Percentiles rank a stretch among this genome's conserved stretches.
These are phyloP conservation scores for Polydrusus cervinus DNA, from an alignment of 2,888 invertebrate genomes.

Conservation along the genomic window DNA sequence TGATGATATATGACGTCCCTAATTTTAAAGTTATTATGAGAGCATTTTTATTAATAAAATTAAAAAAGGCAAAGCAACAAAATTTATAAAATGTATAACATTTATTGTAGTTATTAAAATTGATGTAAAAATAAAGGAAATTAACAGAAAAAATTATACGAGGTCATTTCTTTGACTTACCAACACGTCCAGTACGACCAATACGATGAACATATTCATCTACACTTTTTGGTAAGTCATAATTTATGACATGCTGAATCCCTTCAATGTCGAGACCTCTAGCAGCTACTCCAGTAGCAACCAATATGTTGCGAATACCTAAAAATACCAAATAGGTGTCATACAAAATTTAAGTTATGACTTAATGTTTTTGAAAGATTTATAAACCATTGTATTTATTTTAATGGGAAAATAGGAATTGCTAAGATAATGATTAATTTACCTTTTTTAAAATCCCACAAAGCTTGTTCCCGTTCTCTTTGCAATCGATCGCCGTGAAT, in stretches of 20 bases:
- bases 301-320: slow-evolving; percentile 81
- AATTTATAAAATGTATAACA: no score
- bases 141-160: no score
- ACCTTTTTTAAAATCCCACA: slow-evolving; percentile 70
- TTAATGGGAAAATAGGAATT: no score
- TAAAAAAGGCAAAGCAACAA: no score
- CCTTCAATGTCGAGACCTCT: slow-evolving; percentile 93
- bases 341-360: no score
- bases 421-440: background rate
- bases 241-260: slow-evolving; percentile 92
- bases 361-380: no score
- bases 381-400: background rate
- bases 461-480: slow-evolving; percentile 79
- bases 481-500: slow-evolving; percentile 86
- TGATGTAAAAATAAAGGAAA: background rate
- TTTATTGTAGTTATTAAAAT: no score
- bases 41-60: no score
- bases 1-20: no score
- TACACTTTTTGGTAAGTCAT: slow-evolving; percentile 90
- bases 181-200: slow-evolving; percentile 95
- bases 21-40: no score
- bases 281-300: slow-evolving; percentile 96
- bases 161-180: slow-evolving; percentile 72
- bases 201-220: slow-evolving; percentile 97
- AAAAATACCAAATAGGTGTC: background rate